Evolutionary conservation across 2,797 vertebrate genomes (phyloP).

Genomic region (Crocidura indochinensis): DNA sequence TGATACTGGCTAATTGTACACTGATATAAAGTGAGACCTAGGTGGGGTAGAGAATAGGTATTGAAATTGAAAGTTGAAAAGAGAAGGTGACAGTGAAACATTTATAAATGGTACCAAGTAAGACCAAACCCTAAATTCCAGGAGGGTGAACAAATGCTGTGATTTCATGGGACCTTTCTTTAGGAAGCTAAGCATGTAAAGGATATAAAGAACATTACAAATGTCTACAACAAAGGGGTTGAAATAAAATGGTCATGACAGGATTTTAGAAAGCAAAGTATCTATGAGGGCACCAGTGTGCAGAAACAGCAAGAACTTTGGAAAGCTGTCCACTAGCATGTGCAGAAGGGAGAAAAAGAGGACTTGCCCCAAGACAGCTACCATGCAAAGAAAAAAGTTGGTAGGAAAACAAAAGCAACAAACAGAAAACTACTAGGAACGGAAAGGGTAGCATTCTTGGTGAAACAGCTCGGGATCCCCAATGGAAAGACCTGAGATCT

Average conservation of each 20-base stretch:
- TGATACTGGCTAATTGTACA: too few relatives aligned
- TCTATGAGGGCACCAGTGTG: background rate
- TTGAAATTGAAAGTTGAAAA: too few relatives aligned
- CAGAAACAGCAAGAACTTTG: background rate
- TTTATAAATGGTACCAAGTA: background rate
- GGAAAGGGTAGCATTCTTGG: background rate
- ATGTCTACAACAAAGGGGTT: background rate
- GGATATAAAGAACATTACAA: background rate
- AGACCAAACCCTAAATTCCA: background rate
- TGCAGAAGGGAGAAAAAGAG: background rate
- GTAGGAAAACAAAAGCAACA: background rate
- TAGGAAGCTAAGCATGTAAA: background rate
- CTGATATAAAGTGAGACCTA: too few relatives aligned
- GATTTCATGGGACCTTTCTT: background rate
- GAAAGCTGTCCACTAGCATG: background rate
- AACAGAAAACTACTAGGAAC: background rate
- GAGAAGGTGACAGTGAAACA: background rate
- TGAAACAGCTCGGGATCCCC: background rate
- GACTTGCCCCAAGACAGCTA: background rate
- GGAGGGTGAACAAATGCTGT: background rate
- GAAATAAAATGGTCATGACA: background rate
- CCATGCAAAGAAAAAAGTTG: background rate
- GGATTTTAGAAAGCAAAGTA: background rate
- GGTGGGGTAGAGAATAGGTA: too few relatives aligned
- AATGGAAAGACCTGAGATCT: background rate